A percentile compares a stretch with the other conserved stretches of the same genome.
Evolutionary conservation across 2,888 invertebrate genomes (phyloP).

Genomic region (Caenorhabditis sp.): DNA sequence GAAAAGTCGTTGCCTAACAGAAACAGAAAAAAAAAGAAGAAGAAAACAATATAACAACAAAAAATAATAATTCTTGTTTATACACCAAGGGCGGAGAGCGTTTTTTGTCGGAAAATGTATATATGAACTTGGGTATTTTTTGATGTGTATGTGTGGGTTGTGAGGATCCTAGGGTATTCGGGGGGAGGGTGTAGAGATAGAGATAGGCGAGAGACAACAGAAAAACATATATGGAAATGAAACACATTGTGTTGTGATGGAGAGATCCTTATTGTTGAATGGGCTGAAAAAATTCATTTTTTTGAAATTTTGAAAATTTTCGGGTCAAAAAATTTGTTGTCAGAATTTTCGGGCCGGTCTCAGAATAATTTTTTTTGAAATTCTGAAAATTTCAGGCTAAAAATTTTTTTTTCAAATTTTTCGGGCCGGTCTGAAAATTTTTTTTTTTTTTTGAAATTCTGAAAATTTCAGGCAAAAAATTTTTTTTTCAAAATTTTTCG

Average conservation of each 20-base stretch:
- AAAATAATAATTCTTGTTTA: background rate
- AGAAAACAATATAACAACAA: background rate
- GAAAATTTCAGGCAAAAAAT: too few relatives aligned
- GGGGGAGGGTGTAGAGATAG: background rate
- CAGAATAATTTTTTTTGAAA: too few relatives aligned
- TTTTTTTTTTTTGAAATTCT: too few relatives aligned
- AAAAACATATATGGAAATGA: background rate
- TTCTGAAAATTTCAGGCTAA: background rate
- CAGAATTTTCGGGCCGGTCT: too few relatives aligned
- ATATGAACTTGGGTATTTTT: conserved; percentile 1
- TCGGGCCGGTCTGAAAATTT: too few relatives aligned
- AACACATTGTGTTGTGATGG: too few relatives aligned
- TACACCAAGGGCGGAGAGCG: background rate
- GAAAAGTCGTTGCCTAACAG: background rate
- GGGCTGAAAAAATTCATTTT: background rate
- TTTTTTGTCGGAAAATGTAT: background rate
- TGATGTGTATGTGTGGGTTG: background rate
- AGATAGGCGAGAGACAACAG: background rate
- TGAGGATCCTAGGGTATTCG: background rate
- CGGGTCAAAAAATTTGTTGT: too few relatives aligned
- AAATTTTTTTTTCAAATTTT: too few relatives aligned
- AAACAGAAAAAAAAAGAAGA: too few relatives aligned
- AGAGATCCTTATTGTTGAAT: background rate
- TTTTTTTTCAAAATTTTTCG: too few relatives aligned
- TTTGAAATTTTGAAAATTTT: too few relatives aligned